Percentiles rank a stretch among this genome's conserved stretches.
phyloP scores from a whole-genome alignment of 2,797 vertebrate species.

The Alca torda region DNA sequence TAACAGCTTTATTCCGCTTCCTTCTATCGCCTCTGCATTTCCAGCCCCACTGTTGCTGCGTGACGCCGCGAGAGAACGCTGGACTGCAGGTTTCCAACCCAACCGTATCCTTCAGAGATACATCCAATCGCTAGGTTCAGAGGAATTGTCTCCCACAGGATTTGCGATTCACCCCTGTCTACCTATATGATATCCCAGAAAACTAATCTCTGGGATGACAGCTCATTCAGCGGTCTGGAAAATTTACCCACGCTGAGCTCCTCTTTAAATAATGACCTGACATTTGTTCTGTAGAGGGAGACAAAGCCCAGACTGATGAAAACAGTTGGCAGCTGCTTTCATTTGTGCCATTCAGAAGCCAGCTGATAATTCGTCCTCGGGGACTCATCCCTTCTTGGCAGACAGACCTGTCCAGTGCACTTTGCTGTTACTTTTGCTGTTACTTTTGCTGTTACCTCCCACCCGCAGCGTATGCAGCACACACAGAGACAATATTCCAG shows the following conservation, averaged over 20 bases:
- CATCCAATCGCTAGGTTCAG: not conserved
- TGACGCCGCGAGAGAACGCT: rapidly evolving
- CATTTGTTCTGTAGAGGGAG: constrained; percentile 70
- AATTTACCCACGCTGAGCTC: constrained; percentile 11
- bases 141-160: not conserved
- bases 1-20: not conserved
- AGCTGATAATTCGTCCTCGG: constrained; percentile 26
- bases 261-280: constrained; percentile 62
- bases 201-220: constrained; percentile 16
- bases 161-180: not conserved
- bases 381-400: constrained; percentile 48
- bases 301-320: constrained; percentile 65
- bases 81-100: not conserved
- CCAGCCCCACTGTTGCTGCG: not conserved
- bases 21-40: not conserved
- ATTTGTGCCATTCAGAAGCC: constrained; percentile 53
- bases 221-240: constrained; percentile 27
- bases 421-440: constrained; percentile 9
- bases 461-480: not conserved
- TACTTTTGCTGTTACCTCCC: constrained; percentile 14
- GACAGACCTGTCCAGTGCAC: constrained; percentile 27
- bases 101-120: not conserved
- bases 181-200: not conserved
- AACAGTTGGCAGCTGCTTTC: constrained; percentile 61
- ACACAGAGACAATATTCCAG: not conserved